Conservation (phyloP, 2,797 vertebrate species). For the Anomalospiza imberbis region DNA sequence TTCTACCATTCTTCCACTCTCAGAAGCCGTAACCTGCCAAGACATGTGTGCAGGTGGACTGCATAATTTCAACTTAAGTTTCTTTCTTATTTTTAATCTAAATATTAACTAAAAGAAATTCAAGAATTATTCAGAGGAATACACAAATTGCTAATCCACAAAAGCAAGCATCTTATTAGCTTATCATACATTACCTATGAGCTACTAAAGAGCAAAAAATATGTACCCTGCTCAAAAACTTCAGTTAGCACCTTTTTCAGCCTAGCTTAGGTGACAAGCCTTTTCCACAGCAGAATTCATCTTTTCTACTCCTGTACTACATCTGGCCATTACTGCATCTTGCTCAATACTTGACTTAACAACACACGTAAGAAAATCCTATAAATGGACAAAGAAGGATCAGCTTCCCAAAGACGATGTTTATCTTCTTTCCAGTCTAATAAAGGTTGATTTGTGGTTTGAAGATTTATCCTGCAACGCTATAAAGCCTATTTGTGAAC, state of each 20-base stretch:
- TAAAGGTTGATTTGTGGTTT: slow-evolving; percentile 17
- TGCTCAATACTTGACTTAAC: background rate
- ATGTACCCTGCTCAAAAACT: background rate
- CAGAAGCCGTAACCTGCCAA: background rate
- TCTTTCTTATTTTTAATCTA: background rate
- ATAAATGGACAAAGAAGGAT: slow-evolving; percentile 4
- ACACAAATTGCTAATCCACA: background rate
- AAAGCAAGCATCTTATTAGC: background rate
- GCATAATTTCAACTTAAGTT: background rate
- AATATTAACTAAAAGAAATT: background rate
- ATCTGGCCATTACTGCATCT: background rate
- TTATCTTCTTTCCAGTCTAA: slow-evolving; percentile 14
- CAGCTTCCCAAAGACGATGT: background rate
- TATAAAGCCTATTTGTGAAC: background rate
- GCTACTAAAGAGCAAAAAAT: background rate
- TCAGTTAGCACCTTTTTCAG: background rate
- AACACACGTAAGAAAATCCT: background rate
- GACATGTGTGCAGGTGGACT: background rate
- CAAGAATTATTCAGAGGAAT: background rate
- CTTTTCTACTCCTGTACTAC: background rate
- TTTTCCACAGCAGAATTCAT: background rate
- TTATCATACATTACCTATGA: background rate
- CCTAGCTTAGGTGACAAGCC: background rate
- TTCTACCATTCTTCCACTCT: background rate
- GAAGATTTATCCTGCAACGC: background rate